Base-by-base conservation (phyloP, 2,888 invertebrate genomes). In the Glaucopsyche alexis region DNA sequence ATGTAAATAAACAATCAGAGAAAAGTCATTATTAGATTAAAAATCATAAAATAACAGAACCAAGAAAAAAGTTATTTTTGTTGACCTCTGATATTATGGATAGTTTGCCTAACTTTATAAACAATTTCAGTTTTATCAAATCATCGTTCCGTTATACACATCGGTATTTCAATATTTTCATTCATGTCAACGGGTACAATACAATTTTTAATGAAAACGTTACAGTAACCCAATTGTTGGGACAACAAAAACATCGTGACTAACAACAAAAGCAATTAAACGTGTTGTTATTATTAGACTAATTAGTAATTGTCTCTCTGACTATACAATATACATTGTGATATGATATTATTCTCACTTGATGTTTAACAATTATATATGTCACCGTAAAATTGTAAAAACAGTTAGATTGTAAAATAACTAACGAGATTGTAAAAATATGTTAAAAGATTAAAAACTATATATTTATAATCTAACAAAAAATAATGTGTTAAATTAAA, bases 211-310 rank as follows among this genome's bases (percentile, higher is more conserved):
- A 69, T 69, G 19, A 49, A 69, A 69, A 47, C 13, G 69, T 47
- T 29, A 49, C 47, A 19, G 13, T 67, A 67, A 67, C 47, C 67
- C 19, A 69, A 49, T 69, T 69, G 69, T 49, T 19, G 19, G 14
- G 49, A 69, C 49, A 49, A 69, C 69, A 49, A 65, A 65, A 29
- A 65, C 64, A 65, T 29, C 4, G 49, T 69, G 69, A 69, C 69
- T 69, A 69, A 69, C 69, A 29, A 69, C 64, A 65, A 65, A 69
- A 69, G 47, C 69, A 69, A 69, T 69, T 69, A 69, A 69, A 65
- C 45, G n/a, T 3, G 29, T 29, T 3, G 69, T 49, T 69, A 49
- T 69, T 69, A 69, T 69, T 69, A 69, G 47, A 47, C 69, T 69
- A 69, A 69, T 69, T 69, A 49, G 47, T 47, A 49, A 69, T 69